phyloP scores from a whole-genome alignment of 2,113 vertebrate species.

The Saccopteryx leptura region DNA sequence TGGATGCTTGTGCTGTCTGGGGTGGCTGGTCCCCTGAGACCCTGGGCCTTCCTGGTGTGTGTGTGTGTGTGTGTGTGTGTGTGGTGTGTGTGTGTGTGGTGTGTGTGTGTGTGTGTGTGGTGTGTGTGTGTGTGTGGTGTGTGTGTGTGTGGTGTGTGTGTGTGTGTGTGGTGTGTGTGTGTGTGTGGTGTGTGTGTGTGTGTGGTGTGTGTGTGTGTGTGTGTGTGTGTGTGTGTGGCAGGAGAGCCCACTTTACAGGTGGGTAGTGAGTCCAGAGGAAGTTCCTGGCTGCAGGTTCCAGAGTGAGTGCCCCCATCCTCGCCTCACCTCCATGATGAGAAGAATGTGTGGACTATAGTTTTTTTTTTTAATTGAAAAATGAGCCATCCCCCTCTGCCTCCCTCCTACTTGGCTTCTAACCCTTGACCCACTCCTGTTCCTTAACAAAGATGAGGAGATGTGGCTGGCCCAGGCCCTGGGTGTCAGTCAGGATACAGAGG shows the following conservation, averaged over 20 bases:
- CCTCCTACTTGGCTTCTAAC: background rate
- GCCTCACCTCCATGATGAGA: background rate
- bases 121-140: no score
- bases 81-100: no score
- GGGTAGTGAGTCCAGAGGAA: background rate
- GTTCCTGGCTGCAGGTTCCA: background rate
- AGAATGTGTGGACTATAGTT: background rate
- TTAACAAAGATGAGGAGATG: constrained; percentile 67
- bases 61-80: no score
- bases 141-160: no score
- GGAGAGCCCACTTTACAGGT: background rate
- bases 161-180: background rate
- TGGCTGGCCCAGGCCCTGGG: constrained; percentile 62
- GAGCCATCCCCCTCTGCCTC: background rate
- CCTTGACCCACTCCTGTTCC: background rate
- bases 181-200: background rate
- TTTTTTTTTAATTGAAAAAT: background rate
- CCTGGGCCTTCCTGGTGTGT: background rate
- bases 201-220: no score
- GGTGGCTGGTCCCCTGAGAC: background rate
- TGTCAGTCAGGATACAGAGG: constrained; percentile 70
- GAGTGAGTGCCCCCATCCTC: background rate
- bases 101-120: no score
- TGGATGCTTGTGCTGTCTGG: background rate
- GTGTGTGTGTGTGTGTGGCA: no score